Evolutionary conservation across 2,113 vertebrate genomes (phyloP).

Genomic region (human (Homo sapiens)): GRCh38 chr5:10489501-10490000

Average conservation of each 20-base stretch:
- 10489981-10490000: accelerated
- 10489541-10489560: background rate
- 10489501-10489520: background rate
- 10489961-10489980: accelerated
- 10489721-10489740: background rate
- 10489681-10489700: background rate
- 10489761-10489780: background rate
- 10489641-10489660: background rate
- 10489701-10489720: background rate
- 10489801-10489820: background rate
- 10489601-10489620: background rate
- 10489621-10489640: background rate
- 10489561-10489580: background rate
- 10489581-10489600: background rate
- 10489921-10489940: background rate
- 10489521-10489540: background rate
- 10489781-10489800: background rate
- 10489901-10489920: background rate
- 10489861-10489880: background rate
- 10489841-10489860: background rate
- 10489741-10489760: background rate
- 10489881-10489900: background rate
- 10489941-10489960: background rate
- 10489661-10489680: background rate
- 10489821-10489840: background rate